These are phyloP conservation scores for Macaca fascicularis DNA, from an alignment of 2,113 vertebrate genomes.

Conservation along the genomic window DNA sequence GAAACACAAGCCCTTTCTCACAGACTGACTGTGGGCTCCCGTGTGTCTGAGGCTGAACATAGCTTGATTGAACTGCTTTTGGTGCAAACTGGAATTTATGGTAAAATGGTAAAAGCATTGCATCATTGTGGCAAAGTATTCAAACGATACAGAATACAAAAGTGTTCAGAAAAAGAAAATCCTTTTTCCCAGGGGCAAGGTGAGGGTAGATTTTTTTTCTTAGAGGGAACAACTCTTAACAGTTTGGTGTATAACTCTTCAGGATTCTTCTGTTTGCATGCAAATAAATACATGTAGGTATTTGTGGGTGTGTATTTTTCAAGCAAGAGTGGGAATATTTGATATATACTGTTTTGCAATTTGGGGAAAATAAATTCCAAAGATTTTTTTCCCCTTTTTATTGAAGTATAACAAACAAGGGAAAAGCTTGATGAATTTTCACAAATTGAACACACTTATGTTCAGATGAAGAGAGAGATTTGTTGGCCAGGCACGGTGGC, in stretches of 20 bases:
- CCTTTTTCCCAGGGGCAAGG: background rate
- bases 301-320: background rate
- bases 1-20: background rate
- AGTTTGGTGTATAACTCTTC: background rate
- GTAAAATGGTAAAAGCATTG: background rate
- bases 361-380: background rate
- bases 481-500: background rate
- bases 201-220: background rate
- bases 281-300: background rate
- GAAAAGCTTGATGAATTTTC: background rate
- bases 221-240: background rate
- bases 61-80: background rate
- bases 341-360: background rate
- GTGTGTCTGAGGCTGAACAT: background rate
- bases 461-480: conserved; percentile 32
- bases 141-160: background rate
- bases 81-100: background rate
- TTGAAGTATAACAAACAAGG: background rate
- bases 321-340: background rate
- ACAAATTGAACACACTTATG: background rate
- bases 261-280: background rate
- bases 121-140: background rate
- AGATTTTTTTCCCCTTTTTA: background rate
- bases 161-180: background rate
- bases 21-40: background rate